Evolutionary conservation across 2,888 invertebrate genomes (phyloP).

Genomic region (Galerucella calmariensis): DNA sequence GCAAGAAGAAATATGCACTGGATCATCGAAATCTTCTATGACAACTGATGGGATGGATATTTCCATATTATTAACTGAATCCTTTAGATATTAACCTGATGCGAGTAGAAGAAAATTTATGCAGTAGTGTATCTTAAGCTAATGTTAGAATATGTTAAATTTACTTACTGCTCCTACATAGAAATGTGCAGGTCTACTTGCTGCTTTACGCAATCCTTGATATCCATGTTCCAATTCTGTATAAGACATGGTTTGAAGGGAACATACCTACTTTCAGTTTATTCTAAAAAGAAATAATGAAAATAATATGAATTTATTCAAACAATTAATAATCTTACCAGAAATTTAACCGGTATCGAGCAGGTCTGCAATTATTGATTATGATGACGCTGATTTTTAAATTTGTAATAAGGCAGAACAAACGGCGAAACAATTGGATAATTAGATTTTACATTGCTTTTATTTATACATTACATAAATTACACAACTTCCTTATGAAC

Average conservation of each 20-base stretch:
- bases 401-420: not conserved
- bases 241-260: constrained; percentile 78
- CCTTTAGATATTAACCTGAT: constrained; percentile 41
- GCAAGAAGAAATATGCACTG: constrained; percentile 51
- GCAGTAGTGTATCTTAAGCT: constrained; percentile 10
- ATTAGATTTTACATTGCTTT: not conserved
- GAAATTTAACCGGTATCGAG: constrained; percentile 31
- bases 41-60: constrained; percentile 55
- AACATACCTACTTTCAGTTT: constrained; percentile 47
- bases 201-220: constrained; percentile 82
- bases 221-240: constrained; percentile 93
- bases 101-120: not conserved
- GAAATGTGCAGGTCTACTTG: constrained; percentile 71
- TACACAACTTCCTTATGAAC: not conserved
- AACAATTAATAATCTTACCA: constrained; percentile 12
- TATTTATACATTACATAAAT: constrained; percentile 4
- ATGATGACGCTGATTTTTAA: not conserved
- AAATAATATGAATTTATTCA: constrained; percentile 5
- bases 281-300: constrained; percentile 31
- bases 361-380: constrained; percentile 46
- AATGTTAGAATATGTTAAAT: not conserved
- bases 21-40: constrained; percentile 60
- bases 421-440: not conserved
- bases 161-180: constrained; percentile 78
- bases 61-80: constrained; percentile 39